A percentile compares a stretch with the other conserved stretches of the same genome.
Conservation (phyloP, 2,888 invertebrate species). For the Acanthopleura granulata region DNA sequence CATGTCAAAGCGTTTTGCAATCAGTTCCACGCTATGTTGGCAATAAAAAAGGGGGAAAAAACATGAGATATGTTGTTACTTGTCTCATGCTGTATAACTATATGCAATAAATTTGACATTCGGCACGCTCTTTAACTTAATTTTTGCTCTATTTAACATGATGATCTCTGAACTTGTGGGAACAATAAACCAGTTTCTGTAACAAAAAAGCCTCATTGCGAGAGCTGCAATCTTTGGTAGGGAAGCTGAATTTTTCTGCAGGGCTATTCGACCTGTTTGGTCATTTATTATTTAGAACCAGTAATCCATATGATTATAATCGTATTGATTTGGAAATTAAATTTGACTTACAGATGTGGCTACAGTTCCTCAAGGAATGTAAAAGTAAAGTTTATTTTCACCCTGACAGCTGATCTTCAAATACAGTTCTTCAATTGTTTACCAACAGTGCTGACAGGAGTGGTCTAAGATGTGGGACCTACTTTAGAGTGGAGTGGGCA, state of each 20-base stretch:
- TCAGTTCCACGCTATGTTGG: too few species aligned
- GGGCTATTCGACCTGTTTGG: conserved; percentile 23
- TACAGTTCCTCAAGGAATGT: conserved; percentile 22
- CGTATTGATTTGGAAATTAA: conserved; percentile 22
- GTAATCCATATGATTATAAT: conserved; percentile 19
- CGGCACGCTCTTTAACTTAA: too few species aligned
- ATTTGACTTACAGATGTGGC: conserved; percentile 25
- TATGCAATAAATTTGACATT: too few species aligned
- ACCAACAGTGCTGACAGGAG: background rate
- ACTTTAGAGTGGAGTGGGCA: conserved; percentile 16
- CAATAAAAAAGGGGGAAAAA: too few species aligned
- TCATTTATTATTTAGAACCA: conserved; percentile 23
- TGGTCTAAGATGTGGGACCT: conserved; percentile 18
- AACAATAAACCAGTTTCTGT: conserved; percentile 2
- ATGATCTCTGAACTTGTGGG: conserved; percentile 12
- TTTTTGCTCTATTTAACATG: too few species aligned
- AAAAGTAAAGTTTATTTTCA: too few species aligned
- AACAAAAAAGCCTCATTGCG: conserved; percentile 22
- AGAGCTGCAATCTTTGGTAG: conserved; percentile 26
- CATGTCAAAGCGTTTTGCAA: too few species aligned
- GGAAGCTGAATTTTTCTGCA: conserved; percentile 23
- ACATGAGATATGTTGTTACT: too few species aligned
- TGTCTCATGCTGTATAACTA: too few species aligned
- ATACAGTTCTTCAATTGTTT: conserved; percentile 18
- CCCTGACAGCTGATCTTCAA: conserved; percentile 15